phyloP scores from a whole-genome alignment of 2,888 invertebrate genomes.

The Diaphora mendica region DNA sequence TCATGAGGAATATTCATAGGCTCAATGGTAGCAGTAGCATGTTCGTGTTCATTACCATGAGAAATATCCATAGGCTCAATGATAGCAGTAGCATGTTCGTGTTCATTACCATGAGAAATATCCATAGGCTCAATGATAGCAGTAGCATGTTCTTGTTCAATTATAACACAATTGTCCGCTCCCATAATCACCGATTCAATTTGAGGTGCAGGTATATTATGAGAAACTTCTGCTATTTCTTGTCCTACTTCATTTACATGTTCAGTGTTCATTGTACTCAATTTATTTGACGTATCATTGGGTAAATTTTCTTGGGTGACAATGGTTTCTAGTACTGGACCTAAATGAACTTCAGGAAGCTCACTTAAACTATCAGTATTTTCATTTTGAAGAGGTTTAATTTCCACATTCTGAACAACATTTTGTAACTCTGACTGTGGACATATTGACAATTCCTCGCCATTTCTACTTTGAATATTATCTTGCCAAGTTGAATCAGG shows the following conservation, averaged over 20 bases:
- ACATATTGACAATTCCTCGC: conserved; percentile 52
- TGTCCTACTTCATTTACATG: conserved; percentile 27
- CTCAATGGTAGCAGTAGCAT: conserved; percentile 13
- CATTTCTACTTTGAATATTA: conserved; percentile 56
- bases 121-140: conserved; percentile 18
- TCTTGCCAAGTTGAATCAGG: conserved; percentile 71
- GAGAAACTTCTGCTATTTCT: conserved; percentile 18
- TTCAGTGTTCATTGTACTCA: conserved; percentile 28
- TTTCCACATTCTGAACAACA: conserved; percentile 42
- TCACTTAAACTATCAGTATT: conserved; percentile 48
- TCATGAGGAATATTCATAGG: conserved; percentile 16
- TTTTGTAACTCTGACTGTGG: conserved; percentile 50
- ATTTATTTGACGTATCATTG: conserved; percentile 27
- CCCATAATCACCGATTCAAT: conserved; percentile 15
- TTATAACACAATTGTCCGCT: conserved; percentile 3
- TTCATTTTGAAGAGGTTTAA: conserved; percentile 41
- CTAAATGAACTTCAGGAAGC: conserved; percentile 60
- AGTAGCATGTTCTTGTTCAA: conserved; percentile 22
- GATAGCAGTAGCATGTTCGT: conserved; percentile 11
- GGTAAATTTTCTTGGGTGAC: conserved; percentile 35
- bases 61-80: conserved; percentile 19
- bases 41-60: conserved; percentile 21
- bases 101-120: conserved; percentile 20
- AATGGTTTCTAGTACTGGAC: conserved; percentile 42
- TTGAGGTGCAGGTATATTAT: conserved; percentile 9